Base-by-base conservation (phyloP, 2,888 invertebrate genomes). In the Chironomus riparius region DNA sequence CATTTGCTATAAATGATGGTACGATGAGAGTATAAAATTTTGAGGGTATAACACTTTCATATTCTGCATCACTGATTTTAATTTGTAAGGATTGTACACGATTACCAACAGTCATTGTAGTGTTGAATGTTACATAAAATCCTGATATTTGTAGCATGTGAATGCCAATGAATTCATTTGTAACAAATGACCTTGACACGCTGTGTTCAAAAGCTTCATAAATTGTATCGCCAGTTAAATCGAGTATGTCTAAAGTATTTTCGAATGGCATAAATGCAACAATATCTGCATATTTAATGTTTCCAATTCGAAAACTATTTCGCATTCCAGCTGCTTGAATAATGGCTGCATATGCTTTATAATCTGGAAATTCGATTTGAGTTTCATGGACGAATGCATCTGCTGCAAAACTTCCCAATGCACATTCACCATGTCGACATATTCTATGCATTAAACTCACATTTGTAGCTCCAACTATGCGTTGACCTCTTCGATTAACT, bases 221-320 rank as follows among this genome's bases (percentile, higher is more conserved):
- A 4, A 95, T 81, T 78, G 89, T 83, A 77, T 85, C 83, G 0
- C 95, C 95, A 73, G 86, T 85, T 76, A 95, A 81, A 79, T 90
- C 90, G 75, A 91, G 88, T 13, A 90, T 85, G 79, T 92, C 90
- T 77, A 93, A 85, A 68, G 87, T 88, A 82, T 94, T 93, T 80
- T 89, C 89, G 81, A 94, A 95, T 0, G 95, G 95, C 77, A 90
- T 86, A 22, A 90, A 87, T 79, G 88, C 87, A 4, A 91, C 83
- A 10, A 94, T 80, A 77, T 90, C 90, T 73, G 88, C 89, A 56
- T 89, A 90, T 0, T 91, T 92, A 12, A 92, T 87, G 0, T 88
- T 82, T 79, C 87, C 88, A 38, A 85, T 84, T 77, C 87, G 85
- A 77, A 92, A 88, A n/a, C 90, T 87, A n/a, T 87, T 86, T 15